phyloP scores from a whole-genome alignment of 1,140 invertebrate genomes.

The Eriocheir sinensis region DNA sequence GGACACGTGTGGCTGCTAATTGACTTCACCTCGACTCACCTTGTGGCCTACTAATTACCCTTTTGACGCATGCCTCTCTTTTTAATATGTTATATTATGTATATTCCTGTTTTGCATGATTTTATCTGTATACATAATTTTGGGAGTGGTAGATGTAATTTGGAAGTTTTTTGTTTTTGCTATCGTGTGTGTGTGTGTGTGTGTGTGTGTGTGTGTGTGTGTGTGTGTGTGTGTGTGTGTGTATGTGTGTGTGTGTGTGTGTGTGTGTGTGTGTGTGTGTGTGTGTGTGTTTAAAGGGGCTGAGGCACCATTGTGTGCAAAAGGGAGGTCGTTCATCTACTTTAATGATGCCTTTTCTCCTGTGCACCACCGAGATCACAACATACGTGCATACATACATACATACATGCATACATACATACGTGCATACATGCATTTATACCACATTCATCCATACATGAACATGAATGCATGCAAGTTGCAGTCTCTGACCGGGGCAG shows the following conservation, averaged over 20 bases:
- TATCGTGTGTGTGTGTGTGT: too few species aligned
- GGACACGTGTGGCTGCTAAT: background rate
- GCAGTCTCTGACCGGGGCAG: too few species aligned
- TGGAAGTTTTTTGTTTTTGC: background rate
- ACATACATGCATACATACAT: background rate
- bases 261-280: background rate
- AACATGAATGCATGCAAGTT: background rate
- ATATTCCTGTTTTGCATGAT: background rate
- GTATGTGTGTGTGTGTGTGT: background rate
- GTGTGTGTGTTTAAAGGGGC: conserved; percentile 20
- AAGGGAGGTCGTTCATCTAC: background rate
- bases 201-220: too few species aligned
- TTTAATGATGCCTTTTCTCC: background rate
- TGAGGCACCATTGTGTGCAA: background rate
- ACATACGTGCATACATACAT: background rate
- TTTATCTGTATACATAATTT: background rate
- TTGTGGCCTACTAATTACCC: background rate
- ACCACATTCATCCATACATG: background rate
- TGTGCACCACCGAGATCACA: background rate
- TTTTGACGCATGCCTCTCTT: background rate
- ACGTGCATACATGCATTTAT: background rate
- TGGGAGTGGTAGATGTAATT: background rate
- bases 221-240: background rate
- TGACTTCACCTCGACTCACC: background rate
- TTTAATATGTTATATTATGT: background rate